phyloP scores from a whole-genome alignment of 2,797 vertebrate species.

The Amblyopsis hoosieri region DNA sequence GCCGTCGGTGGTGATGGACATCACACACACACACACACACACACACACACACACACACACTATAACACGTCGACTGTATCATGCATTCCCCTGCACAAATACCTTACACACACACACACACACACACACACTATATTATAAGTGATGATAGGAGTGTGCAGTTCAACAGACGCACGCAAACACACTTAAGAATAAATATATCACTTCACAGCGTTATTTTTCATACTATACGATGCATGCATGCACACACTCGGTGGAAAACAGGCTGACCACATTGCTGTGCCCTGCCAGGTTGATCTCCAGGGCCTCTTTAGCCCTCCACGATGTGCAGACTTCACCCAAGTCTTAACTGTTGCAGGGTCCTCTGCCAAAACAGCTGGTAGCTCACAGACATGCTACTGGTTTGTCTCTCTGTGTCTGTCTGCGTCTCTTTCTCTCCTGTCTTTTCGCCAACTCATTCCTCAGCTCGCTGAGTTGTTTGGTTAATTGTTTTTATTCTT shows the following conservation, averaged over 20 bases:
- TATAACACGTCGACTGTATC: no score
- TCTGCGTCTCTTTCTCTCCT: slow-evolving; percentile 14
- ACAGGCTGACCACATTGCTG: slow-evolving; percentile 49
- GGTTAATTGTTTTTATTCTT: no score
- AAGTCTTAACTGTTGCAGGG: slow-evolving; percentile 62
- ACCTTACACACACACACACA: no score
- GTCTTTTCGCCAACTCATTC: no score
- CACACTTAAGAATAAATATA: no score
- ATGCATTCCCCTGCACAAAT: background rate
- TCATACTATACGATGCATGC: slow-evolving; percentile 21
- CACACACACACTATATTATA: background rate
- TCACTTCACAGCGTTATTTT: slow-evolving; percentile 15
- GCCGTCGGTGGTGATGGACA: slow-evolving; percentile 51
- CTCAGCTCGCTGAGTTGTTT: no score
- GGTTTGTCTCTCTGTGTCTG: slow-evolving; percentile 42
- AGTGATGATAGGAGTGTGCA: background rate
- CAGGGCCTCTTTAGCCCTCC: slow-evolving; percentile 56
- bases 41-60: background rate
- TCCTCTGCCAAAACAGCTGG: slow-evolving; percentile 67
- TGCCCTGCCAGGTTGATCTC: slow-evolving; percentile 48
- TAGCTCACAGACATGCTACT: slow-evolving; percentile 45
- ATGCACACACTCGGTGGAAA: background rate
- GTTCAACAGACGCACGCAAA: slow-evolving; percentile 1
- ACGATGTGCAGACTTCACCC: slow-evolving; percentile 62
- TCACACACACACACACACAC: slow-evolving; percentile 48